These are phyloP conservation scores for Labia minor DNA, from an alignment of 2,888 invertebrate species.

Conservation along the genomic window DNA sequence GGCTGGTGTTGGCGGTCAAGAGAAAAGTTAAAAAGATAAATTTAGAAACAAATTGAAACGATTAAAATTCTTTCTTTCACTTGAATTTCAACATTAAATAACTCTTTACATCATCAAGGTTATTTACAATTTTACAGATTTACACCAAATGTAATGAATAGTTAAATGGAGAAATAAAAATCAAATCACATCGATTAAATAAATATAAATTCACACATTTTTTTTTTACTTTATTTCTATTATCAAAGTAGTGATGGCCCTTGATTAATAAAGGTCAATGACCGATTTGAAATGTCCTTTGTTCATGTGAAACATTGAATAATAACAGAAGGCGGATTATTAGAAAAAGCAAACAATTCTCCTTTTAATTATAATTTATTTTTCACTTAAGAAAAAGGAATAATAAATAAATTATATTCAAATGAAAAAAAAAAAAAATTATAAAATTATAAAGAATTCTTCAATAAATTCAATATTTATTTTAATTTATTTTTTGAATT, in stretches of 20 bases:
- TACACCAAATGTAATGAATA: too few species aligned
- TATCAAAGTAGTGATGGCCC: too few species aligned
- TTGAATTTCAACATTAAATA: not conserved
- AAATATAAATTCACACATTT: too few species aligned
- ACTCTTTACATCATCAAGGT: conserved; percentile 1
- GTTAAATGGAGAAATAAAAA: too few species aligned
- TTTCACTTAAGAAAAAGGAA: not conserved
- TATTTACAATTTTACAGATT: not conserved
- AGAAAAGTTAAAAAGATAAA: not conserved
- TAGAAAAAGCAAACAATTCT: not conserved
- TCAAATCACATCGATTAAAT: too few species aligned
- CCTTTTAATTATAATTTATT: not conserved
- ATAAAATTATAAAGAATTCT: not conserved
- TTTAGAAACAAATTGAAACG: conserved; percentile 13
- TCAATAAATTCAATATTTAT: not conserved
- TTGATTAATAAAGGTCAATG: too few species aligned
- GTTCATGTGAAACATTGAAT: too few species aligned
- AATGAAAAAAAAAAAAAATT: not conserved
- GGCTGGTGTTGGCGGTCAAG: not conserved
- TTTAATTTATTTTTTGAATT: not conserved
- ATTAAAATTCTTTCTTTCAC: not conserved
- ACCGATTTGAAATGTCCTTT: too few species aligned
- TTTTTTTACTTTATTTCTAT: too few species aligned
- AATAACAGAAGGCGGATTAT: too few species aligned
- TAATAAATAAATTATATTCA: not conserved